These are phyloP conservation scores for Rhagoletis zephyria DNA, from an alignment of 1,140 invertebrate species.

Conservation along the genomic window DNA sequence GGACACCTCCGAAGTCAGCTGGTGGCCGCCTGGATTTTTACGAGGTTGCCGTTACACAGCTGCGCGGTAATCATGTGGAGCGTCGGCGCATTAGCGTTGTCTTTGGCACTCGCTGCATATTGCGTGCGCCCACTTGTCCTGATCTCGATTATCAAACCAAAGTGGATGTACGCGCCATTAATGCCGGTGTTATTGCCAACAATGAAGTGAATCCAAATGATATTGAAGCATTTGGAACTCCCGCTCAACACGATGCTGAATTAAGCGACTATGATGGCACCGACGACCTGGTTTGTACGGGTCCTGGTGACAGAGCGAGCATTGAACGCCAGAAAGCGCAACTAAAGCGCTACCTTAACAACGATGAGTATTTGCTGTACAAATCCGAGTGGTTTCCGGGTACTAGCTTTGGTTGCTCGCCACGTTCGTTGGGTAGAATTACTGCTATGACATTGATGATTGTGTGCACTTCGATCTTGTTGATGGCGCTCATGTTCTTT, in stretches of 20 bases:
- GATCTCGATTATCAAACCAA: constrained; percentile 55
- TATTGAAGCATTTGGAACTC: not conserved
- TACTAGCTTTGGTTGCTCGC: constrained; percentile 35
- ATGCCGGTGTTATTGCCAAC: constrained; percentile 36
- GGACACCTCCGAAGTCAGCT: constrained; percentile 36
- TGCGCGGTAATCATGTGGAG: constrained; percentile 27
- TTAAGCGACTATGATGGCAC: constrained; percentile 32
- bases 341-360: constrained; percentile 12
- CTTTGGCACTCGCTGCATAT: constrained; percentile 13
- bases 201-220: constrained; percentile 21
- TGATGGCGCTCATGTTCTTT: constrained; percentile 54
- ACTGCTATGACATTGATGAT: constrained; percentile 54
- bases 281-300: constrained; percentile 42
- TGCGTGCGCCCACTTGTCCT: constrained; percentile 47
- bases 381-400: constrained; percentile 51
- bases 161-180: constrained; percentile 54
- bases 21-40: constrained; percentile 53
- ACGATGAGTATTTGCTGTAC: constrained; percentile 26
- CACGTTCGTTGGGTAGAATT: constrained; percentile 50
- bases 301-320: not conserved
- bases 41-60: constrained; percentile 47
- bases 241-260: not conserved
- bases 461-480: constrained; percentile 41
- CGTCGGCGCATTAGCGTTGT: constrained; percentile 26
- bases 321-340: not conserved